These are phyloP conservation scores for Oxyura jamaicensis DNA, from an alignment of 2,113 vertebrate species.

Conservation along the genomic window DNA sequence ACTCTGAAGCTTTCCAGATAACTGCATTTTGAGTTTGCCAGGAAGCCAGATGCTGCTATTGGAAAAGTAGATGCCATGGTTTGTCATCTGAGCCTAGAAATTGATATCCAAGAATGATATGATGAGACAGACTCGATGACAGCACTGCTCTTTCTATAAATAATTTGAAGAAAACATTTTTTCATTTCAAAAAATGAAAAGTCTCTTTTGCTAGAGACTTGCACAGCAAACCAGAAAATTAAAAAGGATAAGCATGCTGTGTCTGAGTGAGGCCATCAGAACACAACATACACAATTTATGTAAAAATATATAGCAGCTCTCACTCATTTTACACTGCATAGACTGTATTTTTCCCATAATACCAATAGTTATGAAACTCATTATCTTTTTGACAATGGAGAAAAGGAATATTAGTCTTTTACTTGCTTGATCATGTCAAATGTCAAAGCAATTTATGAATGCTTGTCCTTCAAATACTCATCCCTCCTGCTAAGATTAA, in stretches of 20 bases:
- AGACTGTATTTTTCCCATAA: conserved; percentile 9
- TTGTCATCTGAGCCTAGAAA: conserved; percentile 74
- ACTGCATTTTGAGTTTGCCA: conserved; percentile 65
- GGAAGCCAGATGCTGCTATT: conserved; percentile 78
- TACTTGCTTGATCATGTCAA: conserved; percentile 51
- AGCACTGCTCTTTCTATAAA: conserved; percentile 64
- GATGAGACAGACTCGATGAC: conserved; percentile 54
- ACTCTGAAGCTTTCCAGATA: conserved; percentile 57
- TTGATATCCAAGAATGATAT: conserved; percentile 70
- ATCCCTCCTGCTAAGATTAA: conserved; percentile 43
- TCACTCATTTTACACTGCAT: neutral
- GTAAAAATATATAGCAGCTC: conserved; percentile 32
- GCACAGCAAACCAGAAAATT: conserved; percentile 67
- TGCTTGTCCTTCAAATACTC: conserved; percentile 54
- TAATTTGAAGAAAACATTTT: conserved; percentile 38
- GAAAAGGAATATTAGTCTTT: conserved; percentile 31
- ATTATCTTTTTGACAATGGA: conserved; percentile 59
- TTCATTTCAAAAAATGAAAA: neutral
- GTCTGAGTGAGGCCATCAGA: conserved; percentile 43
- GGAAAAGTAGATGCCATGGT: conserved; percentile 78
- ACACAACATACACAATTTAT: neutral
- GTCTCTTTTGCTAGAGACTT: conserved; percentile 13
- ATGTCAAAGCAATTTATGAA: conserved; percentile 64
- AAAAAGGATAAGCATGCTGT: conserved; percentile 39
- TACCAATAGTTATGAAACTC: conserved; percentile 37